A percentile compares a stretch with the other conserved stretches of the same genome.
Conservation (phyloP, 2,113 vertebrate species). For the Halcyon senegalensis region DNA sequence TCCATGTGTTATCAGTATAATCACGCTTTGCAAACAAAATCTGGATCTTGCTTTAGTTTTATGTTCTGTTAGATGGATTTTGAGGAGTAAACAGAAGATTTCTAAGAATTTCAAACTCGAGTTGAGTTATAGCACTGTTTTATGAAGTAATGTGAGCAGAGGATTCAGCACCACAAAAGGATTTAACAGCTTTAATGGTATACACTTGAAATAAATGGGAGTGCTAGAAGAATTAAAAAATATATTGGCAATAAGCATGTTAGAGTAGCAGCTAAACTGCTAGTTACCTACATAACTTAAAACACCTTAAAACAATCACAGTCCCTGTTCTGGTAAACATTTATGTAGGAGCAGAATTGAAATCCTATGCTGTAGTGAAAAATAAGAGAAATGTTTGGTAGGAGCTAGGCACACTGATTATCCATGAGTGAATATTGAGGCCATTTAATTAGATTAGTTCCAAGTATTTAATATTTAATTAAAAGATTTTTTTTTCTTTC, state of each 20-base stretch:
- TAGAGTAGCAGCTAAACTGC: neutral
- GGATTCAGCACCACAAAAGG: neutral
- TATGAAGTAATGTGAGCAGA: neutral
- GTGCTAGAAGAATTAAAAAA: neutral
- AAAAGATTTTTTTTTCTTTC: neutral
- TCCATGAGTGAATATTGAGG: slow-evolving; percentile 40
- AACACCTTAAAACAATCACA: neutral
- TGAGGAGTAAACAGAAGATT: neutral
- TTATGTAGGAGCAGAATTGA: neutral
- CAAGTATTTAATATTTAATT: slow-evolving; percentile 40
- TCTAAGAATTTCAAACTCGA: neutral
- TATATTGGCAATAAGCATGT: neutral
- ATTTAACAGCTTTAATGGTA: neutral
- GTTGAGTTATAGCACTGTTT: neutral
- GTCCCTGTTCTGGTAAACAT: neutral
- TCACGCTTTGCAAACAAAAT: neutral
- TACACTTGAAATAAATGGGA: neutral
- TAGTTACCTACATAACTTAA: neutral
- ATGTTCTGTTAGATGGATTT: neutral
- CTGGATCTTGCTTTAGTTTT: neutral
- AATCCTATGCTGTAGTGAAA: neutral
- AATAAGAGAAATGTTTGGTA: neutral
- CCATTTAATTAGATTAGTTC: slow-evolving; percentile 42
- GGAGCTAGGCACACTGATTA: neutral
- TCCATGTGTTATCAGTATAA: neutral